Conservation (phyloP, 1,140 invertebrate species). For the Bombus confusus region DNA sequence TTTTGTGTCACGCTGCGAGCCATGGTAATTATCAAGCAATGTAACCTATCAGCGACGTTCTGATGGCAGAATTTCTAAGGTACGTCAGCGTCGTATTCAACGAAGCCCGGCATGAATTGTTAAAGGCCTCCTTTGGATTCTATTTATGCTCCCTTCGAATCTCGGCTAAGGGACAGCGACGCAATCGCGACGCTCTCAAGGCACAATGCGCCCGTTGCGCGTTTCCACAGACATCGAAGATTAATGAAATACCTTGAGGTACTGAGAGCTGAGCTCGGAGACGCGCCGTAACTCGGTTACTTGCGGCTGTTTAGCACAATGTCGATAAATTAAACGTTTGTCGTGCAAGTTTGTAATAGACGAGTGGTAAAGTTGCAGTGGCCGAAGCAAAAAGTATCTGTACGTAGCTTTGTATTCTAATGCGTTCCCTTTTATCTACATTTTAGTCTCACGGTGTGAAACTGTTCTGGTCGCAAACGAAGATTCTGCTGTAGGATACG, state of each 20-base stretch:
- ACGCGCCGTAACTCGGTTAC: not conserved
- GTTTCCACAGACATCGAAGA: slow-evolving; percentile 19
- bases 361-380: too few relatives aligned
- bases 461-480: too few relatives aligned
- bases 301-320: not conserved
- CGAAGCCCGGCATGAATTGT: slow-evolving; percentile 45
- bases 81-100: not conserved
- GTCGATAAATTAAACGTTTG: not conserved
- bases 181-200: slow-evolving; percentile 24
- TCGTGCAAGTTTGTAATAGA: not conserved
- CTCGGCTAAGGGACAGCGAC: slow-evolving; percentile 32
- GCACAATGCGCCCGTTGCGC: not conserved
- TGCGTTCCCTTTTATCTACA: too few relatives aligned
- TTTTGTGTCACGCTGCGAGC: slow-evolving; percentile 28
- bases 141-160: slow-evolving; percentile 30
- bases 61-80: slow-evolving; percentile 22
- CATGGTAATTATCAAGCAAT: slow-evolving; percentile 49
- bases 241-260: slow-evolving; percentile 22
- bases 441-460: too few relatives aligned
- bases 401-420: too few relatives aligned
- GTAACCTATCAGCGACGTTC: slow-evolving; percentile 34
- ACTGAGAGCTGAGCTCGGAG: not conserved
- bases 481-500: too few relatives aligned
- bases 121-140: slow-evolving; percentile 49
- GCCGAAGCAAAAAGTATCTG: too few relatives aligned